Evolutionary conservation across 2,113 vertebrate species (phyloP).

Genomic region (Plecotus auritus): DNA sequence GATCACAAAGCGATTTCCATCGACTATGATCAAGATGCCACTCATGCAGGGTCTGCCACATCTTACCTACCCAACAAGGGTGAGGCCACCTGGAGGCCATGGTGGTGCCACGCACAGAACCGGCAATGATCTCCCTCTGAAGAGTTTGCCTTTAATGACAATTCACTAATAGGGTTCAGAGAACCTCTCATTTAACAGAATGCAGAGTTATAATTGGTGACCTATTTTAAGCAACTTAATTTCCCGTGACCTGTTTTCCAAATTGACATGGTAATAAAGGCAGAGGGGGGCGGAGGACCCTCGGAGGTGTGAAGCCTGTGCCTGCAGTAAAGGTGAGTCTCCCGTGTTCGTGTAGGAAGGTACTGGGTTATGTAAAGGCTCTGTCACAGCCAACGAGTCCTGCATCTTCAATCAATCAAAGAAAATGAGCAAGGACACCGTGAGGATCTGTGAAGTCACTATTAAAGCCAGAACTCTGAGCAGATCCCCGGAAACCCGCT

Average conservation of each 20-base stretch:
- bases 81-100: background rate
- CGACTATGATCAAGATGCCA: slow-evolving; percentile 19
- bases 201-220: slow-evolving; percentile 82
- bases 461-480: background rate
- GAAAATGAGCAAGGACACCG: slow-evolving; percentile 66
- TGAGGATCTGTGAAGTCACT: slow-evolving; percentile 56
- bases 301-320: slow-evolving; percentile 66
- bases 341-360: slow-evolving; percentile 60
- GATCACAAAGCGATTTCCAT: background rate
- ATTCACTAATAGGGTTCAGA: slow-evolving; percentile 81
- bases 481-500: background rate
- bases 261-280: slow-evolving; percentile 80
- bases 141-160: slow-evolving; percentile 78
- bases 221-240: slow-evolving; percentile 87
- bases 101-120: slow-evolving; percentile 60
- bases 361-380: slow-evolving; percentile 48
- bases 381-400: slow-evolving; percentile 67
- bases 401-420: slow-evolving; percentile 75
- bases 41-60: background rate
- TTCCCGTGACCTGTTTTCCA: slow-evolving; percentile 85
- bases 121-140: slow-evolving; percentile 65
- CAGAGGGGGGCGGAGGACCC: slow-evolving; percentile 68
- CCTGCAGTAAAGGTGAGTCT: slow-evolving; percentile 63
- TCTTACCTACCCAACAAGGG: slow-evolving; percentile 46
- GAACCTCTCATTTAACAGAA: slow-evolving; percentile 79